Evolutionary conservation across 2,888 invertebrate species (phyloP), one percentile per base, ranked within the genome.

Genomic region (Agrochola circellaris): DNA sequence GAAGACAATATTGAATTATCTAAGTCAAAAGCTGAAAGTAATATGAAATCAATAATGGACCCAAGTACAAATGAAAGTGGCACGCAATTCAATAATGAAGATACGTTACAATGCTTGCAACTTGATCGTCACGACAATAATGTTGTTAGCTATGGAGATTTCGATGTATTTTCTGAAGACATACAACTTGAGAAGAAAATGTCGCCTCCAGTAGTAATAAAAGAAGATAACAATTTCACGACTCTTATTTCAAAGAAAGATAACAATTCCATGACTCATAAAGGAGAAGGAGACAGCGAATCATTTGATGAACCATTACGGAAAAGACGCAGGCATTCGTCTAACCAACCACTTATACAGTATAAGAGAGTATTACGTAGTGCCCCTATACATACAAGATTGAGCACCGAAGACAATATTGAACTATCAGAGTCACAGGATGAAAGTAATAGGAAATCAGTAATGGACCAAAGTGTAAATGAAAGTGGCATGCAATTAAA

Each of bases 311-410:
- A 81, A 67, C 71, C 74, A 64, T 56, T 60, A 30, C 85, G 83
- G 30, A 93, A 90, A 85, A 76, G 83, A 20, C 87, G 84, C 30
- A 93, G 91, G 84, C 88, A 87, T 54, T 61, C 79, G 42, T 89
- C 91, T 30, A 79, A 80, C 48, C 90, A 91, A 69, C n/a, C 77
- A 51, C 65, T 74, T 42, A 30, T 62, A 64, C 67, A 85, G 79
- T 60, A 75, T 85, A 78, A 90, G 88, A 74, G 93, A 86, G 84
- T 91, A 54, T 85, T 94, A 80, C 92, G 93, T 62, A 94, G 93
- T 87, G 89, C 91, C 38, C 77, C 72, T 76, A 13, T 67, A 56
- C 48, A 73, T 58, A n/a, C 54, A 30, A 70, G 61, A 69, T 68
- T 68, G 30, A 79, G 78, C 48, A 38, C 30, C 0, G 86, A 86